Base-by-base conservation (phyloP, 2,113 vertebrate genomes). In the Carlito syrichta region DNA sequence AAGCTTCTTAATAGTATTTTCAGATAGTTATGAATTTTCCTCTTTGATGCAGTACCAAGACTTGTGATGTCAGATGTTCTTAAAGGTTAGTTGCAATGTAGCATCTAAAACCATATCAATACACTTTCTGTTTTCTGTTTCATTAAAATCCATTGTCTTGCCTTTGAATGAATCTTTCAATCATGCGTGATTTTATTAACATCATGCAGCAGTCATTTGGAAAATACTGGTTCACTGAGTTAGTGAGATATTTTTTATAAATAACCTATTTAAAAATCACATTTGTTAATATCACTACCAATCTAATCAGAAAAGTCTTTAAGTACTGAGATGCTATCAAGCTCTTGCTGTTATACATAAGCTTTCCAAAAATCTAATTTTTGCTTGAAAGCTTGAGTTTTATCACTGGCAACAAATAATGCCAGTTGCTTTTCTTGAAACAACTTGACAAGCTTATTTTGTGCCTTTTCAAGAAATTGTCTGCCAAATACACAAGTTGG, bases 311-410 rank as follows among this genome's bases (percentile, higher is more conserved):
- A 92, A 79, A 86, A 78, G 19, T 40, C 50, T n/a, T n/a, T 52
- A 50, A 78, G 81, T 35, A 54, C 0, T 79, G 62, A 96, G 66
- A 86, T 12, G 3, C 54, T 89, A 52, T 45, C 43, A 30, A 19
- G 25, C 22, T 84, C 38, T 71, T 17, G 5, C 22, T 58, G 48
- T 56, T 45, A 14, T 43, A 48, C 17, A 56, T 19, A 68, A 69
- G 14, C 68, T 66, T 95, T 92, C 60, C 11, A 69, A 69, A 93
- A 27, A n/a, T 73, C 10, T 77, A 45, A 81, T 32, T 48, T 95
- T 85, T 62, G 38, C 48, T 89, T 68, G 32, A 89, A 96, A 96
- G n/a, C 62, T 91, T 76, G 23, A 86, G 32, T 68, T 93, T 79
- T 91, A 69, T n/a, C 85, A n/a, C 5, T 48, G 78, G 79, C 48